These are phyloP conservation scores for Datnioides undecimradiatus DNA, from an alignment of 2,113 vertebrate genomes.

Conservation along the genomic window DNA sequence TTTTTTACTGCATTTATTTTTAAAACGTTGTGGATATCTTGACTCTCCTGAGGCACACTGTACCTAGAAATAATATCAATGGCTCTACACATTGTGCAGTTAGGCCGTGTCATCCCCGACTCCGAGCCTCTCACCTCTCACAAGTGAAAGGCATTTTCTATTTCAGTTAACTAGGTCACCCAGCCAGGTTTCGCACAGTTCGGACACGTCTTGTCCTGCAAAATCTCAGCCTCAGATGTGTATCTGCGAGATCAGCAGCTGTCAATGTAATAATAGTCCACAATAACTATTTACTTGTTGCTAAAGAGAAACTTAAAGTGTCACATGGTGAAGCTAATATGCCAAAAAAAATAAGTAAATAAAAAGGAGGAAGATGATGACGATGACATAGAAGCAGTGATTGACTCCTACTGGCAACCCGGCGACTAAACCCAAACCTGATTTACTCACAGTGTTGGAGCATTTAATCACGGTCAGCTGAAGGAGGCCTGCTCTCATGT, in stretches of 20 bases:
- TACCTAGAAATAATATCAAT: background rate
- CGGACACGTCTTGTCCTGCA: background rate
- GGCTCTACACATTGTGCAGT: background rate
- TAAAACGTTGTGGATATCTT: background rate
- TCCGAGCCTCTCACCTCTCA: slow-evolving; percentile 5
- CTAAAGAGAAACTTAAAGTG: background rate
- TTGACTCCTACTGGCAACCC: slow-evolving; percentile 7
- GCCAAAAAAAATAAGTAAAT: background rate
- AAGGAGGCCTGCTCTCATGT: slow-evolving; percentile 47
- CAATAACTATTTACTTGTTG: background rate
- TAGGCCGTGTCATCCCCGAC: background rate
- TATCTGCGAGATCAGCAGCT: background rate
- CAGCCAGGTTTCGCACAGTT: background rate
- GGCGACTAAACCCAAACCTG: background rate
- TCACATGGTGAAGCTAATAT: background rate
- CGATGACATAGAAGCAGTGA: too few relatives aligned
- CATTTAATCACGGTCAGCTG: slow-evolving; percentile 64
- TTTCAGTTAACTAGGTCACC: slow-evolving; percentile 45
- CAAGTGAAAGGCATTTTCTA: slow-evolving; percentile 12
- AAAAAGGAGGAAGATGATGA: background rate
- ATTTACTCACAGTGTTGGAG: background rate
- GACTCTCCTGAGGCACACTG: background rate
- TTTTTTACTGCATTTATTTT: background rate
- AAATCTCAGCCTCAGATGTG: background rate
- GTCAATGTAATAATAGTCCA: background rate